A percentile compares a stretch with the other conserved stretches of the same genome.
Evolutionary conservation across 2,113 vertebrate genomes (phyloP).

Genomic region (Nannobrachium achirus): DNA sequence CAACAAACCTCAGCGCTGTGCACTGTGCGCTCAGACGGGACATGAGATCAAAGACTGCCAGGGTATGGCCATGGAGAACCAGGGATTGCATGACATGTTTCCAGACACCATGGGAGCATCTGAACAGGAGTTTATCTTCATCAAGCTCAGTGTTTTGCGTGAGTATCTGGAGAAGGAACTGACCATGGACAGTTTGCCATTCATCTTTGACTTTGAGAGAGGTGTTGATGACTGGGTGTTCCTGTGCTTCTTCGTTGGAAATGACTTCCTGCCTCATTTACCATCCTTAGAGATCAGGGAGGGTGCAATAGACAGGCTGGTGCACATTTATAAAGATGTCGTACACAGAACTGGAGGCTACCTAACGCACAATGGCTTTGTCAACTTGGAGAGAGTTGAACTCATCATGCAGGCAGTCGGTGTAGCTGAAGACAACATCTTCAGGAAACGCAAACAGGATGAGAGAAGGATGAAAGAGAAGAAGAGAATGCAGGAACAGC

Average conservation of each 20-base stretch:
- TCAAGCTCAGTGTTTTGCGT: slow-evolving; percentile 90
- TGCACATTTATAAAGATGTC: slow-evolving; percentile 96
- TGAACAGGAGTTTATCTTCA: slow-evolving; percentile 97
- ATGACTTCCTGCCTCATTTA: slow-evolving; percentile 96
- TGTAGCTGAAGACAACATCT: slow-evolving; percentile 97
- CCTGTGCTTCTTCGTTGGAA: slow-evolving; percentile 99
- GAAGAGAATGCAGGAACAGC: slow-evolving; percentile 57
- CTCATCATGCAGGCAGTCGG: slow-evolving; percentile 98
- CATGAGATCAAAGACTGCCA: slow-evolving; percentile 96
- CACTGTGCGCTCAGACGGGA: slow-evolving; percentile 90
- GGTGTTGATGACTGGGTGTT: slow-evolving; percentile 98
- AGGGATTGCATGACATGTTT: slow-evolving; percentile 95
- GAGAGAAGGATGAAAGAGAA: slow-evolving; percentile 82
- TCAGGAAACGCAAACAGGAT: slow-evolving; percentile 96
- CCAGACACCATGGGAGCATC: slow-evolving; percentile 81
- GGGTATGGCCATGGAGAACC: slow-evolving; percentile 91
- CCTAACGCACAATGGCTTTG: slow-evolving; percentile 93
- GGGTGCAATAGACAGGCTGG: slow-evolving; percentile 95
- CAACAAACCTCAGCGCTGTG: slow-evolving; percentile 93
- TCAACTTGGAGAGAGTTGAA: slow-evolving; percentile 94
- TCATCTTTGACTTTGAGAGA: slow-evolving; percentile 94
- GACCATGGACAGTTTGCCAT: slow-evolving; percentile 95
- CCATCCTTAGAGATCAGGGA: slow-evolving; percentile 98
- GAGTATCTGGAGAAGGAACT: slow-evolving; percentile 96
- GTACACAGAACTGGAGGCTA: slow-evolving; percentile 98